Conservation (phyloP, 1,140 invertebrate genomes). For the Drosophila melanica region DNA sequence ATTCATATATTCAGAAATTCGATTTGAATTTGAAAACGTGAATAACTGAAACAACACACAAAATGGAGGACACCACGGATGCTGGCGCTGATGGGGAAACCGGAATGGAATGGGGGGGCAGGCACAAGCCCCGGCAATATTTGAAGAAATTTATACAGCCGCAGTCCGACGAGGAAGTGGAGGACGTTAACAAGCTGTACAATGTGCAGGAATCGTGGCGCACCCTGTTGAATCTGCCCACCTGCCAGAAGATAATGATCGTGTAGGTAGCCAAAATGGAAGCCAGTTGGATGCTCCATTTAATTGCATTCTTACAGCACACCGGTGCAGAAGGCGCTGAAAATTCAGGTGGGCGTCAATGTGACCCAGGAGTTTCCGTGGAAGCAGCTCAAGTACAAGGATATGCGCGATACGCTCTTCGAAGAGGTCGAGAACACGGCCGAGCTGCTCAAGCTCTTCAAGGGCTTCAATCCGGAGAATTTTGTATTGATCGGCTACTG, state of each 20-base stretch:
- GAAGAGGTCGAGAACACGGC: conserved; percentile 84
- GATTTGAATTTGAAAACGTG: background rate
- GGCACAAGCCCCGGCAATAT: conserved; percentile 37
- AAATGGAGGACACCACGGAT: conserved; percentile 25
- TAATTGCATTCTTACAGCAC: conserved; percentile 26
- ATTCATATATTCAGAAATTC: too few species aligned
- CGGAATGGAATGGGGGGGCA: background rate
- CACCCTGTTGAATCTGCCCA: conserved; percentile 56
- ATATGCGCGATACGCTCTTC: conserved; percentile 86
- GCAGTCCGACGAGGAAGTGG: conserved; percentile 62
- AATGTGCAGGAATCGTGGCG: conserved; percentile 73
- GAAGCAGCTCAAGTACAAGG: conserved; percentile 87
- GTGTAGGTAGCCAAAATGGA: conserved; percentile 31
- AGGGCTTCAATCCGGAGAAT: conserved; percentile 84
- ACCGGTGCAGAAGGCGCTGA: conserved; percentile 83
- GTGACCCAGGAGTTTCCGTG: conserved; percentile 90
- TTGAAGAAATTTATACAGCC: conserved; percentile 61
- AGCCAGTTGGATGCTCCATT: too few species aligned
- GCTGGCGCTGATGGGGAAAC: background rate
- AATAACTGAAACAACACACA: conserved; percentile 1
- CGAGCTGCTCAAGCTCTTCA: conserved; percentile 84
- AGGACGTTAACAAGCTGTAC: conserved; percentile 45
- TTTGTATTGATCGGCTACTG: conserved; percentile 89
- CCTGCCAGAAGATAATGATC: conserved; percentile 73
- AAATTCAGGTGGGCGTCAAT: conserved; percentile 85